Conservation (phyloP, 1,140 invertebrate genomes). For the Drosophila ohnishii region DNA sequence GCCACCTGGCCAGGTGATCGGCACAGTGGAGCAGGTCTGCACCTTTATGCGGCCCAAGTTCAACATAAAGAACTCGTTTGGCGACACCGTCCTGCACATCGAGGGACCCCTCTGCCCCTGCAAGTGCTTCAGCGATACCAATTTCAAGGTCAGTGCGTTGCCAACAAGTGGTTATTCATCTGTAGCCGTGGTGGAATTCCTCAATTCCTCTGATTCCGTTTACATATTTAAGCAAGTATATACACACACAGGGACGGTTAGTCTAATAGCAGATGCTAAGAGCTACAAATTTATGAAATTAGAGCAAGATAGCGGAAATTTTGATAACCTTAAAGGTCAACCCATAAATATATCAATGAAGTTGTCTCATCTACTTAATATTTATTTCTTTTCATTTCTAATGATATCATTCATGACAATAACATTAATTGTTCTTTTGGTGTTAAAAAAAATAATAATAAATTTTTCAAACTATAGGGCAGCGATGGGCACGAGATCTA, state of each 20-base stretch:
- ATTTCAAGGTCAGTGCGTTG: slow-evolving; percentile 62
- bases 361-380: no score
- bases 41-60: slow-evolving; percentile 87
- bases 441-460: not conserved
- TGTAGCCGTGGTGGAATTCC: slow-evolving; percentile 9
- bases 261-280: not conserved
- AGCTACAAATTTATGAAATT: not conserved
- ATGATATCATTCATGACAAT: not conserved
- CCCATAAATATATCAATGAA: not conserved
- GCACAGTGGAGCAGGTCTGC: slow-evolving; percentile 90
- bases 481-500: no score
- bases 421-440: not conserved
- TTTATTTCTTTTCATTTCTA: not conserved
- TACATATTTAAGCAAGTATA: slow-evolving; percentile 18
- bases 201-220: not conserved
- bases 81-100: slow-evolving; percentile 87
- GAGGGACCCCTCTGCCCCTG: slow-evolving; percentile 87
- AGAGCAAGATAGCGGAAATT: not conserved
- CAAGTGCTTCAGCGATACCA: slow-evolving; percentile 87
- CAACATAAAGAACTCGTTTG: slow-evolving; percentile 86
- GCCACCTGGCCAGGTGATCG: slow-evolving; percentile 85
- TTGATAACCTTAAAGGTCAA: not conserved
- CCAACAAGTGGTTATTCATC: slow-evolving; percentile 52
- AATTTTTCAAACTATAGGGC: slow-evolving; percentile 3
- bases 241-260: slow-evolving; percentile 14